A percentile compares a stretch with the other conserved stretches of the same genome.
Evolutionary conservation across 1,140 invertebrate species (phyloP).

Genomic region (Nautilus pompilius): DNA sequence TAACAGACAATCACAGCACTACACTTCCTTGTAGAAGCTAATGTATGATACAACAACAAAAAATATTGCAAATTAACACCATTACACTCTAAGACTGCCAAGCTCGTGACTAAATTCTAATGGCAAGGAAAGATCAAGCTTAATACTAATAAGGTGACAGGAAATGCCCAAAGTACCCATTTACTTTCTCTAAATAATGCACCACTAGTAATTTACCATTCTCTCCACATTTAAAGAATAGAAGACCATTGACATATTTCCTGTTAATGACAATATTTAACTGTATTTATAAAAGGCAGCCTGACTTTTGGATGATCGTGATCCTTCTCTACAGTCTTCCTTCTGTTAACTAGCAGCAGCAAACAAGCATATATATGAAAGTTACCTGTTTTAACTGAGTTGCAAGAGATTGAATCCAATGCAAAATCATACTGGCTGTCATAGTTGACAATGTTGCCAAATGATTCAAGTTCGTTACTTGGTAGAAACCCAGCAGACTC

Average conservation of each 20-base stretch:
- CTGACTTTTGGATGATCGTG: background rate
- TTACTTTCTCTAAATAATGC: too few relatives aligned
- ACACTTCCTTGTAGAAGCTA: too few relatives aligned
- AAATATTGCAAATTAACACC: too few relatives aligned
- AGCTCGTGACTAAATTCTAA: too few relatives aligned
- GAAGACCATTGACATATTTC: background rate
- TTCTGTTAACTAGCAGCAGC: slow-evolving; percentile 6
- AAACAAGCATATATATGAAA: slow-evolving; percentile 11
- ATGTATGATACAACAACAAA: too few relatives aligned
- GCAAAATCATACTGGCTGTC: slow-evolving; percentile 24
- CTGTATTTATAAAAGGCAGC: background rate
- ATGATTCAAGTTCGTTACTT: slow-evolving; percentile 29
- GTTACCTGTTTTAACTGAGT: slow-evolving; percentile 7
- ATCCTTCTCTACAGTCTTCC: slow-evolving; percentile 11
- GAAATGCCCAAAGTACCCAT: too few relatives aligned
- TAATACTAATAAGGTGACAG: too few relatives aligned
- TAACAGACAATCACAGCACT: too few relatives aligned
- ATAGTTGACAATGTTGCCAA: slow-evolving; percentile 40
- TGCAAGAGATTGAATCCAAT: slow-evolving; percentile 6
- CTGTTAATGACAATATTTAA: background rate
- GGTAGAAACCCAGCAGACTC: slow-evolving; percentile 15
- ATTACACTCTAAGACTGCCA: too few relatives aligned
- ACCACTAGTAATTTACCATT: too few relatives aligned
- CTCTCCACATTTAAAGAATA: background rate
- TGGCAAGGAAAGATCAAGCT: too few relatives aligned